A percentile compares a stretch with the other conserved stretches of the same genome.
Conservation (phyloP, 2,113 vertebrate genomes). For the western clawed frog (Xenopus tropicalis) region DNA sequence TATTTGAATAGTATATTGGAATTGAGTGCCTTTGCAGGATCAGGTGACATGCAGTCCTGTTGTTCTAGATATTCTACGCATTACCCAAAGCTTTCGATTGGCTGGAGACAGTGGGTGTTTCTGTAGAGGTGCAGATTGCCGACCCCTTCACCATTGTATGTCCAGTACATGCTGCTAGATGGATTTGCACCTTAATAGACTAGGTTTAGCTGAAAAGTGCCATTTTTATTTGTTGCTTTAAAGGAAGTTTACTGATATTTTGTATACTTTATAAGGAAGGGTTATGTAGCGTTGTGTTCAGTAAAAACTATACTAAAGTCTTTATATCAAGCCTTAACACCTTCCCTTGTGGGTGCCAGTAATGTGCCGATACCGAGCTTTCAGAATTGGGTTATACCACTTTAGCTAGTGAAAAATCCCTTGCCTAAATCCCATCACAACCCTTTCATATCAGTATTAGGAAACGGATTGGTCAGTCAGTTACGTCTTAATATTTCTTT, state of each 20-base stretch:
- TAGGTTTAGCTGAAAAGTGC: slow-evolving; percentile 13
- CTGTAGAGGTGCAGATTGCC: not conserved
- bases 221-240: slow-evolving; percentile 16
- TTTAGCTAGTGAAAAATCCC: no score
- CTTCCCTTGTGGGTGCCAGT: slow-evolving; percentile 22
- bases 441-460: no score
- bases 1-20: not conserved
- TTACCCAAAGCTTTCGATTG: not conserved
- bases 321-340: slow-evolving; percentile 27
- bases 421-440: no score
- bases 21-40: not conserved
- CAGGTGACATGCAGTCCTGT: not conserved
- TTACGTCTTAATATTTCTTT: no score
- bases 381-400: no score
- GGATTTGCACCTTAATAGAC: slow-evolving; percentile 16
- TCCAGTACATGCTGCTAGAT: slow-evolving; percentile 24
- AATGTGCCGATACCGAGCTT: slow-evolving; percentile 8
- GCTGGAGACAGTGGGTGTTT: no score
- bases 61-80: not conserved
- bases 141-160: not conserved
- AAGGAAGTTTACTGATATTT: not conserved
- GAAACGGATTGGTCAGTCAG: no score
- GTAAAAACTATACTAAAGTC: not conserved
- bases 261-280: not conserved
- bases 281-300: not conserved